phyloP scores from a whole-genome alignment of 2,888 invertebrate species.

The Lasius platythorax region DNA sequence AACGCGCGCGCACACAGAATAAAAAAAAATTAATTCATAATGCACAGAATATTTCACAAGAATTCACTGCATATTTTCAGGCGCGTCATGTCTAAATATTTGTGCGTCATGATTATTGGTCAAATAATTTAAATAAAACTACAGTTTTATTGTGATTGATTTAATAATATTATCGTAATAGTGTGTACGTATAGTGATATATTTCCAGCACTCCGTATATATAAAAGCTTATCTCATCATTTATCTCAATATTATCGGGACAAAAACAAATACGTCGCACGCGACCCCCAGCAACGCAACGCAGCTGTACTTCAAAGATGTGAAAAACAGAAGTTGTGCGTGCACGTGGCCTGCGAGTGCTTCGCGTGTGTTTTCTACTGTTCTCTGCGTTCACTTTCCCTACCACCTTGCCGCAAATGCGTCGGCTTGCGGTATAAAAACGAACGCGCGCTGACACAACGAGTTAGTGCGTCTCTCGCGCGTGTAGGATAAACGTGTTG shows the following conservation, averaged over 20 bases:
- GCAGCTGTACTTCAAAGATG: conserved; percentile 23
- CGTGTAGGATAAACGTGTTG: not conserved
- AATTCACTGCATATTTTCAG: not conserved
- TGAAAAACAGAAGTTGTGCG: conserved; percentile 78
- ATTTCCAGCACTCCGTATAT: not conserved
- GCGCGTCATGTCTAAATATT: not conserved
- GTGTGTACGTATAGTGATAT: not conserved
- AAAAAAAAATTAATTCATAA: not conserved
- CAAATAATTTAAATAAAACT: not conserved
- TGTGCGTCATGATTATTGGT: not conserved
- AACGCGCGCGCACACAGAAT: not conserved
- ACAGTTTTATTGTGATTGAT: not conserved
- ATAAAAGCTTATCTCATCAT: not conserved
- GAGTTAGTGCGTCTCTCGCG: conserved; percentile 76
- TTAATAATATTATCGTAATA: not conserved
- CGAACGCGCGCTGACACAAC: conserved; percentile 63
- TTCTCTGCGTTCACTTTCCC: conserved; percentile 53
- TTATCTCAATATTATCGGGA: not conserved
- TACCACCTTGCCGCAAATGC: conserved; percentile 58
- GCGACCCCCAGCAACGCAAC: not conserved
- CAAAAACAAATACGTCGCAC: not conserved
- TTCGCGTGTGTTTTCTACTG: conserved; percentile 59
- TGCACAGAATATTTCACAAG: not conserved
- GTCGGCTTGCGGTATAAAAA: conserved; percentile 76
- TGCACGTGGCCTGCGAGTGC: conserved; percentile 82